These are phyloP conservation scores for Baccha elongata DNA, from an alignment of 2,888 invertebrate species.

Conservation along the genomic window DNA sequence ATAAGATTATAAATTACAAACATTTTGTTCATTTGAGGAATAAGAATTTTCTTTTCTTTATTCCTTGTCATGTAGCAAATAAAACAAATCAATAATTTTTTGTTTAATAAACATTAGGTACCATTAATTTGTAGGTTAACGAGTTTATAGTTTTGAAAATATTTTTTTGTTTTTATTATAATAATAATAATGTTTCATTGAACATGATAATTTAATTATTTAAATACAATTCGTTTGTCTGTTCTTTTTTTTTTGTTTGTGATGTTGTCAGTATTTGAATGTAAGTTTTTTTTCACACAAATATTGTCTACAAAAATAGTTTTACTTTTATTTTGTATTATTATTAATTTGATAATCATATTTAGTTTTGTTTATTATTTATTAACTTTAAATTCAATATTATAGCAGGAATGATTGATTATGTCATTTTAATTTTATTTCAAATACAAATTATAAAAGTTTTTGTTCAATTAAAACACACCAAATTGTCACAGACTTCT, in stretches of 20 bases:
- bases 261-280: slow-evolving; percentile 17
- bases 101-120: slow-evolving; percentile 59
- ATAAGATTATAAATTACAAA: slow-evolving; percentile 14
- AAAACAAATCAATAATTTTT: slow-evolving; percentile 8
- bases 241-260: slow-evolving; percentile 23
- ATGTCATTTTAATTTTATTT: slow-evolving; percentile 12
- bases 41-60: neutral
- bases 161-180: neutral
- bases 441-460: neutral
- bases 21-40: slow-evolving; percentile 1
- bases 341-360: slow-evolving; percentile 18
- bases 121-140: slow-evolving; percentile 66
- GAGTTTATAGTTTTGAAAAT: slow-evolving; percentile 36
- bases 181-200: neutral
- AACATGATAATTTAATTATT: slow-evolving; percentile 31
- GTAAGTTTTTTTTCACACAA: slow-evolving; percentile 48
- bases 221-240: slow-evolving; percentile 43
- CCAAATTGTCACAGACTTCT: no score
- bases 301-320: slow-evolving; percentile 66
- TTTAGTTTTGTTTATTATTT: slow-evolving; percentile 5
- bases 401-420: slow-evolving; percentile 60
- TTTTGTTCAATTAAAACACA: no score
- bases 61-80: no score
- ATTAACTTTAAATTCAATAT: slow-evolving; percentile 15
- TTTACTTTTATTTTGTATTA: slow-evolving; percentile 35